These are phyloP conservation scores for Labrus mixtus DNA, from an alignment of 2,113 vertebrate species.

Conservation along the genomic window DNA sequence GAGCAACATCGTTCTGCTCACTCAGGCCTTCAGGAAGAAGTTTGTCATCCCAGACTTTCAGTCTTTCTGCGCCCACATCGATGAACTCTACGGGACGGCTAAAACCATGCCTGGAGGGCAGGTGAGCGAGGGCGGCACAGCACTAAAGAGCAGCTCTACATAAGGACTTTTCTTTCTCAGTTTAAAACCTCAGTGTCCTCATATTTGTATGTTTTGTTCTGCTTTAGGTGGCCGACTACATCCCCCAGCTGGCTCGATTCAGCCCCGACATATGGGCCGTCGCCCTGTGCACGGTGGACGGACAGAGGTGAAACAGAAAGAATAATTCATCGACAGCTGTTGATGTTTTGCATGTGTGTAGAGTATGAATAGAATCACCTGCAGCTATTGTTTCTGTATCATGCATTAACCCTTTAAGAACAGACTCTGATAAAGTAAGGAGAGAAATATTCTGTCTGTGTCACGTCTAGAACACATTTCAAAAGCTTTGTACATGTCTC, in stretches of 20 bases:
- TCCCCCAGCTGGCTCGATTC: slow-evolving; percentile 98
- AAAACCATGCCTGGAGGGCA: slow-evolving; percentile 94
- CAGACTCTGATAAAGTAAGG: no score
- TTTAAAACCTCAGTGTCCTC: background rate
- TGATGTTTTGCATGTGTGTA: no score
- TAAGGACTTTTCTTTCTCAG: background rate
- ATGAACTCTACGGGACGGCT: slow-evolving; percentile 92
- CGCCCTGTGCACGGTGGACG: slow-evolving; percentile 96
- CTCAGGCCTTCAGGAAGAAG: slow-evolving; percentile 98
- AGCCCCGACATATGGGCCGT: slow-evolving; percentile 97
- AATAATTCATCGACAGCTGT: no score
- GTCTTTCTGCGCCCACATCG: slow-evolving; percentile 94
- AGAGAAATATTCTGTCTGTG: no score
- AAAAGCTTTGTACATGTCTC: background rate
- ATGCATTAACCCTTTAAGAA: no score
- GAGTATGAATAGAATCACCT: no score
- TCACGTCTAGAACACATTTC: no score
- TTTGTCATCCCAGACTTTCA: slow-evolving; percentile 99
- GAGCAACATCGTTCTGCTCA: slow-evolving; percentile 98
- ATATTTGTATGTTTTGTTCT: background rate
- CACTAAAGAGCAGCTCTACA: background rate
- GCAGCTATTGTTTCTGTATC: no score
- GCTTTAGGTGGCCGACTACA: slow-evolving; percentile 98
- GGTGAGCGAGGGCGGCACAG: slow-evolving; percentile 75
- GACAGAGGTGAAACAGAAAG: slow-evolving; percentile 89